Evolutionary conservation across 2,113 vertebrate species (phyloP).

Genomic region (Nannobrachium achirus): DNA sequence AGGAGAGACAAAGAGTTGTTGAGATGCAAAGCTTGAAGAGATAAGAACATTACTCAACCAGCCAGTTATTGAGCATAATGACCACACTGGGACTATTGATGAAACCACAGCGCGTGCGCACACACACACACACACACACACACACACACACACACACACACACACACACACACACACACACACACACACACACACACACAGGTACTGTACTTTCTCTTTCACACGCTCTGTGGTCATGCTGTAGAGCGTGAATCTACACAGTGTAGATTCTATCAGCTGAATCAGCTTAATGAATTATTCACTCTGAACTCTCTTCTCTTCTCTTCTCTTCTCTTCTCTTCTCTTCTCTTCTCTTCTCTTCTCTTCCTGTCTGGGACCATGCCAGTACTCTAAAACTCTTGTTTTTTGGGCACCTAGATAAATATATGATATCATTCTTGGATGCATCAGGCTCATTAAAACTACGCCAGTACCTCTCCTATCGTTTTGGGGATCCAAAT

Average conservation of each 20-base stretch:
- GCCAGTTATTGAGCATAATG: background rate
- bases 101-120: background rate
- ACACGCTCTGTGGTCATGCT: background rate
- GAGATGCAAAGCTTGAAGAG: background rate
- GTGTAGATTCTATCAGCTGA: conserved; percentile 12
- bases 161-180: conserved; percentile 35
- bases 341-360: background rate
- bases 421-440: too few relatives aligned
- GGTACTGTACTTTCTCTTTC: background rate
- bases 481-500: too few relatives aligned
- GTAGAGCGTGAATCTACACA: conserved; percentile 1
- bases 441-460: too few relatives aligned
- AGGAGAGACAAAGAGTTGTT: too few relatives aligned
- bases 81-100: background rate
- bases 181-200: conserved; percentile 19
- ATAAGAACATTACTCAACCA: background rate
- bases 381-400: too few relatives aligned
- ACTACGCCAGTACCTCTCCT: too few relatives aligned
- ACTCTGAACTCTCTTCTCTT: conserved; percentile 32
- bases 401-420: too few relatives aligned
- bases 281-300: conserved; percentile 65
- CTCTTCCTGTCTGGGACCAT: background rate
- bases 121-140: background rate
- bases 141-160: background rate
- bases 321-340: background rate